These are phyloP conservation scores for Sander lucioperca DNA, from an alignment of 2,113 vertebrate genomes.

Conservation along the genomic window DNA sequence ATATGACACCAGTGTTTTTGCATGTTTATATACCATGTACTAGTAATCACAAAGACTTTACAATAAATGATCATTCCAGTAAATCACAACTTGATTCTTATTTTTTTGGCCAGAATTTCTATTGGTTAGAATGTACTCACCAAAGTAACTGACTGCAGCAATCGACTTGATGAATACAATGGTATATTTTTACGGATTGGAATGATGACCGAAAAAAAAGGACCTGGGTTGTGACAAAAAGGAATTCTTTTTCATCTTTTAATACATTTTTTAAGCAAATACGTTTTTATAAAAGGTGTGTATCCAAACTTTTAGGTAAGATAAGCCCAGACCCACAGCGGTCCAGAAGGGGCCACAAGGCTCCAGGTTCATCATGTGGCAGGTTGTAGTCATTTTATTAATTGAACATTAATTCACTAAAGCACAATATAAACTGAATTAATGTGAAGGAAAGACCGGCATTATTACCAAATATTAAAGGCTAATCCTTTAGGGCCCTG, in stretches of 20 bases:
- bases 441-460: background rate
- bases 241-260: background rate
- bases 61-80: background rate
- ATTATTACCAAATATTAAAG: background rate
- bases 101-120: background rate
- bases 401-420: background rate
- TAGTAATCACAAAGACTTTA: background rate
- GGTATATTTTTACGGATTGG: background rate
- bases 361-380: background rate
- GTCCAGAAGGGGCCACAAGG: background rate
- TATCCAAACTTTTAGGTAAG: background rate
- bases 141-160: background rate
- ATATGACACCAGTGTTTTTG: background rate
- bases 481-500: background rate
- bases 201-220: background rate
- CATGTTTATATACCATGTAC: background rate
- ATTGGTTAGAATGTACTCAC: background rate
- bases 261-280: background rate
- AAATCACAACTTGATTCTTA: background rate
- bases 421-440: background rate
- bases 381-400: background rate
- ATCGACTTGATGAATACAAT: background rate
- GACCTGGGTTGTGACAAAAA: too few species aligned
- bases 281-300: too few species aligned
- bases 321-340: background rate